Percentiles rank a stretch among this genome's conserved stretches.
These are phyloP conservation scores for Sebastes minor DNA, from an alignment of 2,797 vertebrate genomes.

Conservation along the genomic window DNA sequence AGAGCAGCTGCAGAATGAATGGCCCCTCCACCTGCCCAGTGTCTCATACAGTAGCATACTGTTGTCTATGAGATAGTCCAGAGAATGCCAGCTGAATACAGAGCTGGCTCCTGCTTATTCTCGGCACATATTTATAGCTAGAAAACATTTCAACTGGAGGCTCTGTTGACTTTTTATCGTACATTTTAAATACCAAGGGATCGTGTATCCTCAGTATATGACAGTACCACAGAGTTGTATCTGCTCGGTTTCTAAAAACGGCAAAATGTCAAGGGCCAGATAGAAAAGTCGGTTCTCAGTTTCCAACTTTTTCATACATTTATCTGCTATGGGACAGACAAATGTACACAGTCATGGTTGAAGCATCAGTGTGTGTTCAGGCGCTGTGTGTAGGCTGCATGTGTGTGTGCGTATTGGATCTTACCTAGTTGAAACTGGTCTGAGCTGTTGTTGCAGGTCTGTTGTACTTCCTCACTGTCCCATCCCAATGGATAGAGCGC, in stretches of 20 bases:
- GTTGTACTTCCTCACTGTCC: slow-evolving; percentile 96
- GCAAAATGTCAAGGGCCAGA: slow-evolving; percentile 1
- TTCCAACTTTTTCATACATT: neutral
- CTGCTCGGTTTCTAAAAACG: neutral
- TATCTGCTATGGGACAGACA: slow-evolving; percentile 5
- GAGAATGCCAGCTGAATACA: slow-evolving; percentile 58
- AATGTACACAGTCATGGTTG: slow-evolving; percentile 11
- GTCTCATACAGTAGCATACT: slow-evolving; percentile 53
- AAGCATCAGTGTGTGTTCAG: slow-evolving; percentile 10
- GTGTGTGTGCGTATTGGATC: slow-evolving; percentile 29
- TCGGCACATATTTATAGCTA: slow-evolving; percentile 54
- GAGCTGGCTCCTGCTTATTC: slow-evolving; percentile 57
- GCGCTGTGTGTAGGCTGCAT: neutral
- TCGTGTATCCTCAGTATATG: neutral
- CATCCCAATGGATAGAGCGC: slow-evolving; percentile 97
- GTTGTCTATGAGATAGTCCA: slow-evolving; percentile 39
- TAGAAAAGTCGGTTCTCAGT: neutral
- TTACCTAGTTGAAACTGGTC: slow-evolving; percentile 94
- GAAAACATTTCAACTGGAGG: slow-evolving; percentile 38
- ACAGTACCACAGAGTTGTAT: slow-evolving; percentile 5
- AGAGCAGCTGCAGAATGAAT: slow-evolving; percentile 28
- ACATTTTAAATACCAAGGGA: slow-evolving; percentile 42
- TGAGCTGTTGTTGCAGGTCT: slow-evolving; percentile 95
- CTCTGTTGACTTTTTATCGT: slow-evolving; percentile 40
- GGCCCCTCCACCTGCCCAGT: slow-evolving; percentile 14